Conservation (phyloP, 2,888 invertebrate species). For the Acanthosepion lycidas region DNA sequence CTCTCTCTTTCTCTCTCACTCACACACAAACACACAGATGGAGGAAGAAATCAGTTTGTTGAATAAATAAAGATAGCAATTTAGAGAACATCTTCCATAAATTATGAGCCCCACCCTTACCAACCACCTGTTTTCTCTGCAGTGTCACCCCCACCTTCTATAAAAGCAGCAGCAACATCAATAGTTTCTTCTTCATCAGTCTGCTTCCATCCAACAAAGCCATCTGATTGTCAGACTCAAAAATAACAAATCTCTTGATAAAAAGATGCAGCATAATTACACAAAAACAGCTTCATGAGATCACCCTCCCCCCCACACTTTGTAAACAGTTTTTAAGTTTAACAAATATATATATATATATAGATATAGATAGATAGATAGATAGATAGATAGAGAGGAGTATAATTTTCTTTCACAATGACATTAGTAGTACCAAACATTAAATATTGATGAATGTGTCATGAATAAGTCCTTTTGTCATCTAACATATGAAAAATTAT, state of each 20-base stretch:
- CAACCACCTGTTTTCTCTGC: neutral
- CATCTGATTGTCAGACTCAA: neutral
- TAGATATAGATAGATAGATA: no score
- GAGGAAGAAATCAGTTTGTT: neutral
- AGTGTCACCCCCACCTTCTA: neutral
- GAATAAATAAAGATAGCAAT: conserved; percentile 13
- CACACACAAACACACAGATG: no score
- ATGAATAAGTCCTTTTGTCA: neutral
- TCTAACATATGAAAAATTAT: no score
- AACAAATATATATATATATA: neutral
- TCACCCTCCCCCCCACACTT: neutral
- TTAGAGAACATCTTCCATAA: neutral
- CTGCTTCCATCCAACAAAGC: neutral
- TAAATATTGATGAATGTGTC: neutral
- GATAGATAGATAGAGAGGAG: no score
- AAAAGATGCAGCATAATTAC: neutral
- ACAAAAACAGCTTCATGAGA: neutral
- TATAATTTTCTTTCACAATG: neutral
- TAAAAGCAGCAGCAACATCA: neutral
- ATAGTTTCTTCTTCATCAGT: neutral
- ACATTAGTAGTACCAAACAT: neutral
- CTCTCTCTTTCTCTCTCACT: no score
- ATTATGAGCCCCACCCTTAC: neutral
- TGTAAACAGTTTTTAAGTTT: neutral
- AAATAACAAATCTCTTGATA: neutral